Conservation (phyloP, 2,888 invertebrate species). For the Hirudinaria manillensis region DNA sequence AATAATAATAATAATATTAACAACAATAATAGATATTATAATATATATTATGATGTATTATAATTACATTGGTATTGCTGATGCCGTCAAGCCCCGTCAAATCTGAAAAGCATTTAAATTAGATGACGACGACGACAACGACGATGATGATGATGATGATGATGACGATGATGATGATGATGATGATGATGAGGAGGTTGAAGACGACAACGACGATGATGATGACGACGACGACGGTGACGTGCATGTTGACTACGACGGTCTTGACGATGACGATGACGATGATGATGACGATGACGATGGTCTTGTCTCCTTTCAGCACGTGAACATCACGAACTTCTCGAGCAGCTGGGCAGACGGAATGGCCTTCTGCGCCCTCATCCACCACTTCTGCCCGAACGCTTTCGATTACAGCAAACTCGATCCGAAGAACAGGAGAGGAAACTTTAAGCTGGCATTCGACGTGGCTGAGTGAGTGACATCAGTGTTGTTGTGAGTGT, state of each 20-base stretch:
- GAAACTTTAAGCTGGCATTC: constrained; percentile 96
- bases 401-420: constrained; percentile 89
- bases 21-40: too few species aligned
- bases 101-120: background rate
- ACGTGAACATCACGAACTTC: constrained; percentile 93
- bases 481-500: background rate
- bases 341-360: constrained; percentile 98
- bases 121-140: constrained; percentile 28
- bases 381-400: constrained; percentile 94
- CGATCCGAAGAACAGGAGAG: constrained; percentile 78
- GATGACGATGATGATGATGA: constrained; percentile 31
- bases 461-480: constrained; percentile 87
- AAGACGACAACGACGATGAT: background rate
- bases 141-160: constrained; percentile 32
- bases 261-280: constrained; percentile 37
- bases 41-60: too few species aligned
- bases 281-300: constrained; percentile 21
- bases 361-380: constrained; percentile 94
- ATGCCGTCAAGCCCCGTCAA: background rate
- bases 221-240: constrained; percentile 9
- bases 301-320: constrained; percentile 60
- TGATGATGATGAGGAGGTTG: constrained; percentile 12
- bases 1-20: too few species aligned
- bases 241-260: constrained; percentile 22
- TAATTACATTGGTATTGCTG: background rate